Evolutionary conservation across 2,888 invertebrate genomes (phyloP).

Genomic region (Fabriciana adippe): DNA sequence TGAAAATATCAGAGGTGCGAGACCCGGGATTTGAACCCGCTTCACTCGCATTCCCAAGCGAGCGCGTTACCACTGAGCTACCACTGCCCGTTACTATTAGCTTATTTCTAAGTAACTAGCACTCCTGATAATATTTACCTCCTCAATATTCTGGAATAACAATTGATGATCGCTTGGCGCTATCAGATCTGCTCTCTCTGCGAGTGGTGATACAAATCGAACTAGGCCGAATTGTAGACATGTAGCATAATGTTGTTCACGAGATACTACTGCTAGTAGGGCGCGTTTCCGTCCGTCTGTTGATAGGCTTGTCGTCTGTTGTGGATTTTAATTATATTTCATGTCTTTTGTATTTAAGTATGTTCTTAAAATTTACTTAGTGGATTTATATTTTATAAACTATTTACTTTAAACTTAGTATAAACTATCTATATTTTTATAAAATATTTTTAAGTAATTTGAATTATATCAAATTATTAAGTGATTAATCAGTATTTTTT

Average conservation of each 20-base stretch:
- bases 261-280: constrained; percentile 87
- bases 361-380: too few relatives aligned
- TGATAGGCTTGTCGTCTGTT: constrained; percentile 72
- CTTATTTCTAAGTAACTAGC: neutral
- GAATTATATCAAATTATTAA: too few relatives aligned
- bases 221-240: constrained; percentile 90
- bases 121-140: constrained; percentile 71
- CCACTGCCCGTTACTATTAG: too few relatives aligned
- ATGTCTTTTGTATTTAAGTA: neutral
- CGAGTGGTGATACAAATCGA: constrained; percentile 88
- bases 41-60: too few relatives aligned
- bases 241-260: constrained; percentile 90
- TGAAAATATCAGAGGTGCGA: too few relatives aligned
- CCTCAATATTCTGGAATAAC: constrained; percentile 93
- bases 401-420: too few relatives aligned
- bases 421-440: too few relatives aligned
- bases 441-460: too few relatives aligned
- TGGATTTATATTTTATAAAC: too few relatives aligned
- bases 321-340: neutral
- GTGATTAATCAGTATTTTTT: too few relatives aligned
- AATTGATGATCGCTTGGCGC: constrained; percentile 89
- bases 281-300: constrained; percentile 85
- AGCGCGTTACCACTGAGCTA: too few relatives aligned
- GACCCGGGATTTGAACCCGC: too few relatives aligned
- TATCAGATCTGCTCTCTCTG: constrained; percentile 89